Evolutionary conservation across 2,113 vertebrate genomes (phyloP), one percentile per base, ranked within the genome.

Genomic region (Gambusia holbrooki): DNA sequence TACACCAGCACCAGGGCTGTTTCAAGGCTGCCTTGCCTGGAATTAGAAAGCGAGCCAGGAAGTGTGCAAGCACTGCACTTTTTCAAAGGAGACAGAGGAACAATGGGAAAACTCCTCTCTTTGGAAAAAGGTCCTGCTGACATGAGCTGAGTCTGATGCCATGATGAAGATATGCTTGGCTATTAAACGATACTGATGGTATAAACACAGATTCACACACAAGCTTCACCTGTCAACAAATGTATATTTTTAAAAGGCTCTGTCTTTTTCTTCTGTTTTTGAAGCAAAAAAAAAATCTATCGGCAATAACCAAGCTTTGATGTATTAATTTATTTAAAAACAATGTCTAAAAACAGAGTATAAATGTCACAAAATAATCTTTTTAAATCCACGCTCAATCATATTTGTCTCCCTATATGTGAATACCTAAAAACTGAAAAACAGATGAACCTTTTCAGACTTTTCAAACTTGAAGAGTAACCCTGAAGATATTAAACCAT

Each of bases 81-180:
- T 73, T 80, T 85, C 80, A 74, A 88, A 84, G 83, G 40, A 62
- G 74, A 79, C 45, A 69, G 25, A 51, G 62, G 87, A 84, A 62
- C 87, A 82, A 83, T 78, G 45, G 22, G 6, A 22, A 51, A 80
- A 71, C 35, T 76, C 27, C 54, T 64, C n/a, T 37, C 33, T 28
- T 82, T 68, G 78, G 76, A 87, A 82, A 84, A 80, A 22, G 62
- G 60, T 81, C 37, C 67, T 45, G 48, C 79, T 81, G 84, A 73
- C 80, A 82, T 37, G 73, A 83, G 65, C 79, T 75, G 63, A 61
- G 76, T 84, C 68, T 91, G 84, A 71, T 71, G 68, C 58, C 61
- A 65, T 82, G 87, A 93, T 92, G 85, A 89, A 74, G 68, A 71
- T 35, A 66, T 89, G 84, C 86, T 87, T 81, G 86, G 82, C 72